Conservation (phyloP, 1,140 invertebrate species). For the Teleogryllus occipitalis region DNA sequence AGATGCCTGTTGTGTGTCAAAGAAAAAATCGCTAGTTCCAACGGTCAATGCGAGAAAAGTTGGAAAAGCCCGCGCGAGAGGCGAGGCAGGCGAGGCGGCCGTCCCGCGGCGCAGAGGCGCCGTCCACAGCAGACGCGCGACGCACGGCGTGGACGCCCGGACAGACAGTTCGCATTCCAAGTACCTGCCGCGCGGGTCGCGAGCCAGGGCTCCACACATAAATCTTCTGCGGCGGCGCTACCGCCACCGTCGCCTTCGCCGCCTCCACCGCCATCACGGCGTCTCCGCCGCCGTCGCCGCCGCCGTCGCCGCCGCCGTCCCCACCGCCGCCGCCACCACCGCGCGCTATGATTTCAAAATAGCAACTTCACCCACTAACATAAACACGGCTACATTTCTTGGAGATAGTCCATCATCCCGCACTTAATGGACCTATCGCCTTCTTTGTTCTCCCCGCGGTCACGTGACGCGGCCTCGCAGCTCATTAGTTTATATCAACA, state of each 20-base stretch:
- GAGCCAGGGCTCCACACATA: background rate
- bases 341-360: conserved; percentile 1
- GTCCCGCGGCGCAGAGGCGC: too few species aligned
- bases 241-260: too few species aligned
- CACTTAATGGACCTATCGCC: conserved; percentile 3
- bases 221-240: background rate
- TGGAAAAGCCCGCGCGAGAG: too few species aligned
- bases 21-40: too few species aligned
- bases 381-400: conserved; percentile 4
- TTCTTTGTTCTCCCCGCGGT: background rate
- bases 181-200: background rate
- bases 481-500: conserved; percentile 5
- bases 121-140: too few species aligned
- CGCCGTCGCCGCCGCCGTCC: too few species aligned
- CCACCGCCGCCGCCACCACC: too few species aligned
- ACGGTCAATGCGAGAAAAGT: too few species aligned
- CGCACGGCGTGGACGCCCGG: too few species aligned
- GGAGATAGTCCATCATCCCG: background rate
- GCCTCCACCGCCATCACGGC: background rate
- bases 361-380: background rate
- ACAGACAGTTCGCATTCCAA: background rate
- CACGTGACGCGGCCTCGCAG: background rate
- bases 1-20: too few species aligned
- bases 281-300: too few species aligned
- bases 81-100: too few species aligned